phyloP scores from a whole-genome alignment of 2,113 vertebrate species.

The Cairina moschata region DNA sequence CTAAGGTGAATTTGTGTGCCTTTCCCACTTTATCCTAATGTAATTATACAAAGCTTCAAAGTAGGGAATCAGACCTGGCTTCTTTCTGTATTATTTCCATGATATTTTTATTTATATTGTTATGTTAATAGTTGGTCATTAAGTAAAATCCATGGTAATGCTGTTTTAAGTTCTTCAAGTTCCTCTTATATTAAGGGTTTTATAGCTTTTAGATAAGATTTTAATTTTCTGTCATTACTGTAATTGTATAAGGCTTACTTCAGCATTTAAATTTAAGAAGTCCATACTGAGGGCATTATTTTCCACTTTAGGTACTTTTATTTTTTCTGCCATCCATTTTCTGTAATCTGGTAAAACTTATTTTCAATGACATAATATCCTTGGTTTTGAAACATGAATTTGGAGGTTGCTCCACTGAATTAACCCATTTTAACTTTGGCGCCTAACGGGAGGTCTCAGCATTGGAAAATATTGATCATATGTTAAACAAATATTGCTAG shows the following conservation, averaged over 20 bases:
- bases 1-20: fast-evolving
- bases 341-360: neutral
- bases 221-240: neutral
- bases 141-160: neutral
- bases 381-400: neutral
- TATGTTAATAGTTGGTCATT: neutral
- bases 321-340: neutral
- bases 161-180: neutral
- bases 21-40: neutral
- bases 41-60: neutral
- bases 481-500: neutral
- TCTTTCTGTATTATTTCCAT: neutral
- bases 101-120: neutral
- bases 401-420: neutral
- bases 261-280: neutral
- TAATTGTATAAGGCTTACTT: neutral
- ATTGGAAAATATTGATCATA: neutral
- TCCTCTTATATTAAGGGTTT: neutral
- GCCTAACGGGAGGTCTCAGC: neutral
- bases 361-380: neutral
- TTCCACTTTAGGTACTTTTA: neutral
- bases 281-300: neutral
- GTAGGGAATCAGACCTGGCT: neutral
- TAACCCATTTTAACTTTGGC: neutral
- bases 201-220: neutral